A percentile compares a stretch with the other conserved stretches of the same genome.
phyloP scores from a whole-genome alignment of 2,888 invertebrate genomes.

The Alsophila aescularia region DNA sequence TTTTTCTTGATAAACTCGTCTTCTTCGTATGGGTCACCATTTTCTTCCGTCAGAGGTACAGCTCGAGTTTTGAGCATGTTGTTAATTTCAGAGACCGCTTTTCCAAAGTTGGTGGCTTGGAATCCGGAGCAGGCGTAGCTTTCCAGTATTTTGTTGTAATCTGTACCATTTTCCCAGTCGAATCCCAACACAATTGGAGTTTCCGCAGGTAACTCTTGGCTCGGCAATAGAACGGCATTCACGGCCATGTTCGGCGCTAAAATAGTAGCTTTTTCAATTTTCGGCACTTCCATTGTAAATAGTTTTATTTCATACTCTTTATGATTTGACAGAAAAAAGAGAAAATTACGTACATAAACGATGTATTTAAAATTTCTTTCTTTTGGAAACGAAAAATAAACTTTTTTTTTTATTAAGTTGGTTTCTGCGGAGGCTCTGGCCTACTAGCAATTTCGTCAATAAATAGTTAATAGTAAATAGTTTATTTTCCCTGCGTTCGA shows the following conservation, averaged over 20 bases:
- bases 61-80: conserved; percentile 93
- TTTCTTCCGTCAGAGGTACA: conserved; percentile 87
- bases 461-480: no score
- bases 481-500: no score
- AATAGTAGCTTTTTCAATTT: conserved; percentile 53
- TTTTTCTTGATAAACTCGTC: conserved; percentile 92
- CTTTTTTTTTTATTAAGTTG: no score
- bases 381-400: no score
- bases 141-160: conserved; percentile 93
- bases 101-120: conserved; percentile 97
- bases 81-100: conserved; percentile 95
- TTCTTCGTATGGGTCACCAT: conserved; percentile 87
- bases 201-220: conserved; percentile 86
- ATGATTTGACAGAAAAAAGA: no score
- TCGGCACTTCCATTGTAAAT: conserved; percentile 58
- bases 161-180: conserved; percentile 95
- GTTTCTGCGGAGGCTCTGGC: no score
- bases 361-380: no score
- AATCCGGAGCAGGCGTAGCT: conserved; percentile 95
- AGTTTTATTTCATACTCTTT: conserved; percentile 21
- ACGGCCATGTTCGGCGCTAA: conserved; percentile 83
- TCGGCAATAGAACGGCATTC: conserved; percentile 89
- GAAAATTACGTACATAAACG: no score
- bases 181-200: conserved; percentile 92
- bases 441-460: no score